Evolutionary conservation across 2,113 vertebrate genomes (phyloP), one percentile per base, ranked within the genome.

Genomic region (Mastomys coucha): DNA sequence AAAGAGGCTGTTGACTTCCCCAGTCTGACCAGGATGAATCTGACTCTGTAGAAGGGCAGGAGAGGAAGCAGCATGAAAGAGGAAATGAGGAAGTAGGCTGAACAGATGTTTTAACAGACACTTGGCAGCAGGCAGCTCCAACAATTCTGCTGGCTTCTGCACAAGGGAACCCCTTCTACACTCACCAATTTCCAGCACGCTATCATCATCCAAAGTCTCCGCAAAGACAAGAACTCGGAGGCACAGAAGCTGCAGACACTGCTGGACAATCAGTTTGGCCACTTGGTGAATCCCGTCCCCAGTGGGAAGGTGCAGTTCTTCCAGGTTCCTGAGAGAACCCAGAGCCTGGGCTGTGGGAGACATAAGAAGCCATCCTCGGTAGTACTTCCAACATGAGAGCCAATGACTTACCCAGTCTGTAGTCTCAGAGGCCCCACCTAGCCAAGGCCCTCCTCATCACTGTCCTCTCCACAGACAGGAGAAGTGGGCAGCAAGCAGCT

Each of bases 141-240:
- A 2, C 17, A 33, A 36, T 49, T 45, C 51, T 49, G 11, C 60
- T 36, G 31, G 28, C 67, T 91, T 91, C 89, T 24, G 8, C 67
- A 16, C 60, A 80, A 72, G 7, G 24, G 28, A 58, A 82, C 77
- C 53, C 11, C 19, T n/a, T 75, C 60, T 39, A 75, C 42, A 77
- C 97, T 98, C 88, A 98, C 97, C 96, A 36, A 97, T 92, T 86
- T 98, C 96, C 69, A 98, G 26, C 12, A 98, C 19, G 3, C 97
- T 98, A 42, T 97, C 96, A 17, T 97, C 92, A 73, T 96, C 95
- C 84, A 98, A 84, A 24, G 4, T 88, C 0, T 42, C 0, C 26
- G 1, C 31, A 58, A 98, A 96, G 13, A 22, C 75, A 73, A 98
- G 88, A 5, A n/a, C 53, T 45, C 58, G 85, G 67, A 98, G 97